Percentiles rank a stretch among this genome's conserved stretches.
Evolutionary conservation across 2,797 vertebrate genomes (phyloP).

Genomic region (Acrocephalus scirpaceus): DNA sequence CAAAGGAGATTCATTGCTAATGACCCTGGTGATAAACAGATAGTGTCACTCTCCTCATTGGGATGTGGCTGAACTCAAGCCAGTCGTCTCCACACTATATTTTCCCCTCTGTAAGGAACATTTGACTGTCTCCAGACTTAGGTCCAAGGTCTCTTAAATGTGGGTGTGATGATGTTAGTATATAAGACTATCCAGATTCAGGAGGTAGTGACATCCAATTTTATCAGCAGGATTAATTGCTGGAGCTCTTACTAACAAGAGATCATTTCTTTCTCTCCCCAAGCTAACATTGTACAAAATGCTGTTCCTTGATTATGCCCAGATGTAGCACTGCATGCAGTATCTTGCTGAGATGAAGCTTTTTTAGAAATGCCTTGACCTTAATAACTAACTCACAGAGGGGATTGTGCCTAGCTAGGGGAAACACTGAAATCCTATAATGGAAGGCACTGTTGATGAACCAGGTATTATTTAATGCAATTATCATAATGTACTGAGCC

Average conservation of each 20-base stretch:
- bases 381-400: background rate
- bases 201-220: background rate
- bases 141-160: background rate
- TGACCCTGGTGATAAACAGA: background rate
- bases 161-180: background rate
- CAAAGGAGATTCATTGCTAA: background rate
- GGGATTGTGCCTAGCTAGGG: background rate
- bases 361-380: background rate
- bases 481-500: background rate
- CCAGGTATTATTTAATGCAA: background rate
- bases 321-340: background rate
- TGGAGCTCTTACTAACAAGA: background rate
- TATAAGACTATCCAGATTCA: background rate
- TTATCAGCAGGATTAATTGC: background rate
- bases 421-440: background rate
- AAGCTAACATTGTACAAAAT: background rate
- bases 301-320: background rate
- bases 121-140: background rate
- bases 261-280: background rate
- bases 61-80: background rate
- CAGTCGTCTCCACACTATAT: background rate
- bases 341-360: background rate
- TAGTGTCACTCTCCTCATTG: accelerated
- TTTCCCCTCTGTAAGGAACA: background rate
- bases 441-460: background rate